phyloP scores from a whole-genome alignment of 1,140 invertebrate species.

The Hycleus cichorii region DNA sequence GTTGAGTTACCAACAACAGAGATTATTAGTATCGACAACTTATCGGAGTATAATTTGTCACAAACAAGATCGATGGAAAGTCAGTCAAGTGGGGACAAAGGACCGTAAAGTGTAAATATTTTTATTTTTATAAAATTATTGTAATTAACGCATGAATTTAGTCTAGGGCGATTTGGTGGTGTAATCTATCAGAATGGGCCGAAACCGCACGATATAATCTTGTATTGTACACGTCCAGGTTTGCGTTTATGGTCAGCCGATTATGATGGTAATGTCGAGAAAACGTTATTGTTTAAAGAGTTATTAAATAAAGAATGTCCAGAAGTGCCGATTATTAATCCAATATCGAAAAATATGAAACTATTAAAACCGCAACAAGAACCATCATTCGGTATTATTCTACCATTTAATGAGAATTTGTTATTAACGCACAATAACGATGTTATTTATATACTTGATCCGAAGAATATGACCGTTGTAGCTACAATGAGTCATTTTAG shows the following conservation, averaged over 20 bases:
- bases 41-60: constrained; percentile 73
- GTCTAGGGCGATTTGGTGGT: constrained; percentile 58
- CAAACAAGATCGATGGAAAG: constrained; percentile 54
- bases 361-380: constrained; percentile 45
- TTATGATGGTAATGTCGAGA: constrained; percentile 64
- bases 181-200: constrained; percentile 53
- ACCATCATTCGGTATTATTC: constrained; percentile 59
- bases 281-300: constrained; percentile 74
- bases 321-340: constrained; percentile 63
- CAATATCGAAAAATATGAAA: constrained; percentile 45
- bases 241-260: constrained; percentile 75
- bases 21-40: constrained; percentile 70
- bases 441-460: constrained; percentile 67
- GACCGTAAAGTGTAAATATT: constrained; percentile 70
- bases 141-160: constrained; percentile 37
- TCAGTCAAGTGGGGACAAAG: constrained; percentile 75
- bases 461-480: constrained; percentile 49
- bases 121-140: constrained; percentile 19
- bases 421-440: constrained; percentile 67
- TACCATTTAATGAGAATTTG: constrained; percentile 60
- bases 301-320: constrained; percentile 42
- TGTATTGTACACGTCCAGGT: constrained; percentile 71
- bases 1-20: constrained; percentile 69
- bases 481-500: constrained; percentile 44
- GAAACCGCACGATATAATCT: constrained; percentile 45